These are phyloP conservation scores for Glomeris maerens DNA, from an alignment of 1,140 invertebrate genomes.

Conservation along the genomic window DNA sequence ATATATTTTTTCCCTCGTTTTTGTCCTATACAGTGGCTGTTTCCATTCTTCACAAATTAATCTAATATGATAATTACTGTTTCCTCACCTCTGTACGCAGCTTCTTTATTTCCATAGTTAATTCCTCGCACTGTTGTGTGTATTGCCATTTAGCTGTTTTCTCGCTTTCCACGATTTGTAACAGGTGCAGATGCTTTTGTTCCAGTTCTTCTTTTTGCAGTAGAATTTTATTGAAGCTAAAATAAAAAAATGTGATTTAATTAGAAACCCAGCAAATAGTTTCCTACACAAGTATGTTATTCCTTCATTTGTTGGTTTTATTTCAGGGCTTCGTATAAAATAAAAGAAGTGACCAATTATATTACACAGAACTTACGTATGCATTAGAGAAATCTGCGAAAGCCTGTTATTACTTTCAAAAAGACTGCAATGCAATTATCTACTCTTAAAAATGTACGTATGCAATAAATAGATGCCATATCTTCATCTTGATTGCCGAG, in stretches of 20 bases:
- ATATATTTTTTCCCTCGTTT: neutral
- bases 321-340: neutral
- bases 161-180: conserved; percentile 84
- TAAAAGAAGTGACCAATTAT: neutral
- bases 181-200: conserved; percentile 79
- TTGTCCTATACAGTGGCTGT: too few relatives aligned
- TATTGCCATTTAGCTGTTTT: conserved; percentile 88
- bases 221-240: conserved; percentile 79
- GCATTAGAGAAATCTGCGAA: neutral
- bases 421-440: too few relatives aligned
- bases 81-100: conserved; percentile 61
- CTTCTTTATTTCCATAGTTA: conserved; percentile 76
- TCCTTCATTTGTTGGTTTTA: neutral
- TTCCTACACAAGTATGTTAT: neutral
- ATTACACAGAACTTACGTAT: neutral
- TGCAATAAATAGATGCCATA: too few relatives aligned
- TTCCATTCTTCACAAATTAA: neutral
- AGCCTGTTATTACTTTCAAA: too few relatives aligned
- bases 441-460: too few relatives aligned
- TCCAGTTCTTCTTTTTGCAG: conserved; percentile 84
- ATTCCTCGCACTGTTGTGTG: conserved; percentile 79
- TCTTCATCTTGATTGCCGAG: too few relatives aligned
- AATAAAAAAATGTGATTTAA: conserved; percentile 23
- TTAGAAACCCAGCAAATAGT: neutral
- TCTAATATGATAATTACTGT: neutral